Evolutionary conservation across 2,113 vertebrate genomes (phyloP).

Genomic region (Sarotherodon lohbergeri): DNA sequence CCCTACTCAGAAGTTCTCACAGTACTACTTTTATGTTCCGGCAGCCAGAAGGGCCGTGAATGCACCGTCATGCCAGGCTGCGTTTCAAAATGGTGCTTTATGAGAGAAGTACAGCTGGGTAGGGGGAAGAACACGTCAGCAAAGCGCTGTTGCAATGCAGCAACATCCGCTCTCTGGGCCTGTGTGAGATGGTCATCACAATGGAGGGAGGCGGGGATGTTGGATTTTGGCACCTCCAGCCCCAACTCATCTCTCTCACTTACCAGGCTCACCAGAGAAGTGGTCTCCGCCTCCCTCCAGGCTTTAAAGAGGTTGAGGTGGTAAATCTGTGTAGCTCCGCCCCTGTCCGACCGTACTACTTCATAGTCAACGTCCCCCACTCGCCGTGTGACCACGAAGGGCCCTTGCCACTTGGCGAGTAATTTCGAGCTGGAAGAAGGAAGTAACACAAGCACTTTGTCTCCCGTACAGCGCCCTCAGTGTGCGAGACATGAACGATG

Average conservation of each 20-base stretch:
- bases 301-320: neutral
- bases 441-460: neutral
- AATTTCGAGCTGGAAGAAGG: neutral
- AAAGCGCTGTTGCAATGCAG: neutral
- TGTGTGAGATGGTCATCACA: neutral
- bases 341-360: neutral
- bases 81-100: fast-evolving
- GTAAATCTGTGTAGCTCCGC: too few relatives aligned
- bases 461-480: neutral
- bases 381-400: neutral
- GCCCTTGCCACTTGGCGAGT: neutral
- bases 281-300: fast-evolving
- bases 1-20: neutral
- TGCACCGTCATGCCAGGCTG: neutral
- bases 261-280: neutral
- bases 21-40: neutral
- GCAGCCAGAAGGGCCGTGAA: neutral
- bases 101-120: neutral
- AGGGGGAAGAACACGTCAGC: neutral
- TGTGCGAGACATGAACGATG: neutral
- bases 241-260: neutral
- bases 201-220: neutral
- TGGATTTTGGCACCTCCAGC: neutral
- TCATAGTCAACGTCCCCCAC: neutral
- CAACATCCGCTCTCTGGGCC: fast-evolving